Base-by-base conservation (phyloP, 2,113 vertebrate genomes). In the Plestiodon gilberti region DNA sequence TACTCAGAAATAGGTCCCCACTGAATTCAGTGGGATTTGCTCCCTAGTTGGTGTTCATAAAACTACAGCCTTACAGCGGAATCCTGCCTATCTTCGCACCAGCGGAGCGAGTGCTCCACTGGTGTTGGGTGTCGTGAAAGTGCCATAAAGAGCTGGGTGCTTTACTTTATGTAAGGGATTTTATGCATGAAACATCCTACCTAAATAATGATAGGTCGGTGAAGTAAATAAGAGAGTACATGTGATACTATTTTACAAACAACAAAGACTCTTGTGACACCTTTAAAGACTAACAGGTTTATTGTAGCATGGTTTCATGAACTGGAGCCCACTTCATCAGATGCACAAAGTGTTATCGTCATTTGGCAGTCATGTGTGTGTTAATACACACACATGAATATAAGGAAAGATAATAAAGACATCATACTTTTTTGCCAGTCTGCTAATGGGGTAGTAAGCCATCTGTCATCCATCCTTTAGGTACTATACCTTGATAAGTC, bases 181-280 rank as follows among this genome's bases (percentile, higher is more conserved):
- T 92, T 76, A 15, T 78, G 83, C 28, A 33, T 67, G 90, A 89
- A 2, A 52, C 76, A 80, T 70, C 89, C 7, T n/a, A n/a, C 71
- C 20, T 57, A 14, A 20, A 85, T 30, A n/a, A n/a, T n/a, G n/a
- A n/a, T n/a, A n/a, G n/a, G n/a, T n/a, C n/a, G n/a, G n/a, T n/a
- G n/a, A n/a, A n/a, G n/a, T n/a, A 81, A 84, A 75, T 81, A 74
- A 65, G 40, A 78, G 6, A 15, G 81, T 0, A 11, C 86, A 20
- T 30, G 38, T 35, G 17, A 23, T 84, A 84, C 14, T 88, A 0
- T 70, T 4, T 1, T 90, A 35, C 20, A 13, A 13, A 55, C 52
- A 55, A 13, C 52, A 55, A 55, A 55, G 52, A 55, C 6, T 55
- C 13, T 55, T 55, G 52, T 55, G 13, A 13, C 52, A 55, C 13